Evolutionary conservation across 1,140 invertebrate genomes (phyloP), one percentile per base, ranked within the genome.

Genomic region (Scaptodrosophila lebanonensis): DNA sequence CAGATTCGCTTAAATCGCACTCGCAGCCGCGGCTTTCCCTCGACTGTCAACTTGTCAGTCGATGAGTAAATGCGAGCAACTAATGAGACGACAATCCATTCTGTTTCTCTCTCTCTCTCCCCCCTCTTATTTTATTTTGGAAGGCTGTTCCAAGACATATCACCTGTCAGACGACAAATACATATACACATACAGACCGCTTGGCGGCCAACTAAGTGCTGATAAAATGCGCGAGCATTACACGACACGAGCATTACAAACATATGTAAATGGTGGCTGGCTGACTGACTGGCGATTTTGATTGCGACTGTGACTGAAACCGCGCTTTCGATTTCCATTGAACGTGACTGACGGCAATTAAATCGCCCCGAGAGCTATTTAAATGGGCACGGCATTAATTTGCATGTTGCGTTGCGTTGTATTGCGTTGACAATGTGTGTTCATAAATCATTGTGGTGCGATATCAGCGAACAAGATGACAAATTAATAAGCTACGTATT

Each of bases 361-460:
- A 25, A 25, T 25, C 22, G 22, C 3, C 3, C 22, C 3, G 22
- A 25, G 3, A 8, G 22, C 3, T 8, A 25, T 25, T 25, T 8
- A 8, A 8, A 25, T 8, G 22, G 22, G 8, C 22, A 25, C 22
- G 8, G 3, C 3, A 25, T 4, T 25, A 3, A 8, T 4, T 25
- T 25, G 3, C 3, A 25, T 25, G 3, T 25, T 8, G 22, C 22
- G 8, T 25, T 25, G 22, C 3, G 3, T 25, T 25, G 22, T 3
- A n/a, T n/a, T n/a, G n/a, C n/a, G n/a, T n/a, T n/a, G n/a, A n/a
- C n/a, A n/a, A n/a, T n/a, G n/a, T n/a, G n/a, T n/a, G n/a, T n/a
- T n/a, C n/a, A n/a, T 84, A 83, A 70, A 83, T 82, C 76, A 75
- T 75, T 82, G 76, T 83, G 75, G 83, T 77, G 58, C 70, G 58